Conservation (phyloP, 2,888 invertebrate species). For the Actias luna region DNA sequence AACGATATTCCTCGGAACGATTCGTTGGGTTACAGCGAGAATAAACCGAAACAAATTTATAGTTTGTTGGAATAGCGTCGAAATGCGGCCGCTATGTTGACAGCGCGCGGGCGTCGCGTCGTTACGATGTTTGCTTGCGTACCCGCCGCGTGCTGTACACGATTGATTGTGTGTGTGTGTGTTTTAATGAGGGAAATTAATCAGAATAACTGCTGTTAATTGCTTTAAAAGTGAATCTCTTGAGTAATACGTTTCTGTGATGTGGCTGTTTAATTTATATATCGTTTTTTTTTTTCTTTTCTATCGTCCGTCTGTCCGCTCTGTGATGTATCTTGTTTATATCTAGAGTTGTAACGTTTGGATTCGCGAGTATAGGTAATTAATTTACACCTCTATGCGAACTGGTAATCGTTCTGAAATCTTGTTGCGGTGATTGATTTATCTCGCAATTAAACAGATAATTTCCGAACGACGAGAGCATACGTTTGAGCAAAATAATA, state of each 20-base stretch:
- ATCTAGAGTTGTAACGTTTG: background rate
- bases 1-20: constrained; percentile 1
- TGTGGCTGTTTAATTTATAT: background rate
- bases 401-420: background rate
- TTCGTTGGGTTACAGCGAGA: background rate
- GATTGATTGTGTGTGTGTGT: background rate
- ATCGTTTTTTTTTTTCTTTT: background rate
- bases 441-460: too few species aligned
- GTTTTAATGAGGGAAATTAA: constrained; percentile 5
- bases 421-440: background rate
- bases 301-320: background rate
- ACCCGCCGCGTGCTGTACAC: background rate
- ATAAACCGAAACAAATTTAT: constrained; percentile 7
- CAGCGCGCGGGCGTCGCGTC: too few species aligned
- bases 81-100: background rate
- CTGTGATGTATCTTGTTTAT: background rate
- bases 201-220: constrained; percentile 1
- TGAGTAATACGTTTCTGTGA: background rate
- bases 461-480: too few species aligned
- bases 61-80: background rate
- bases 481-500: too few species aligned
- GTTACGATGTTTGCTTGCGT: constrained; percentile 1
- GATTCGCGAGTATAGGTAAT: background rate
- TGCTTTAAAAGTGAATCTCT: background rate
- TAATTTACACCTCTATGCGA: background rate